Base-by-base conservation (phyloP, 2,113 vertebrate species). In the Zootoca vivipara region DNA sequence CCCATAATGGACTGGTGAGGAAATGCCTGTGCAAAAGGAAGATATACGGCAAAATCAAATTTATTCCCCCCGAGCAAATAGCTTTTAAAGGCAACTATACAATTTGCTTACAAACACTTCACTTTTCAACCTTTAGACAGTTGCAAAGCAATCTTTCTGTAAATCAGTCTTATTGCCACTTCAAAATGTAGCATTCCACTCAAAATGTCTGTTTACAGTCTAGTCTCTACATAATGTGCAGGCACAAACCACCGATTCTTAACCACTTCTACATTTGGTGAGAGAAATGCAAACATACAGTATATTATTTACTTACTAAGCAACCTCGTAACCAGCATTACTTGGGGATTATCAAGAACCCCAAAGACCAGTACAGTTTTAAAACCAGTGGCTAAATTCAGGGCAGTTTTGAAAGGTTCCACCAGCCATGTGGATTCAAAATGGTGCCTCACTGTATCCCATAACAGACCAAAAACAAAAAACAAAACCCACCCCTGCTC, bases 81-180 rank as follows among this genome's bases (percentile, higher is more conserved):
- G 33, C 6, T 7, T 75, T 69, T 72, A 4, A 22, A 82, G 74
- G 35, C 16, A 82, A 73, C 67, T 1, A 33, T 52, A 2, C 0
- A 4, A 78, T 77, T 90, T 89, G 4, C 33, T 90, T 85, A 78
- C 28, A 89, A 84, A 83, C 18, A 64, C 0, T 1, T 84, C 35
- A 5, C 79, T 72, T 26, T 87, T 86, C 79, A 82, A 64, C 8
- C 28, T 89, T 87, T 88, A 73, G 10, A 67, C 77, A 81, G 79
- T 82, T 2, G 56, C 62, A 62, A 35, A 84, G 22, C 82, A 79
- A 64, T 52, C 82, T n/a, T 46, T 74, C 3, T 20, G 82, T 74
- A 80, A 52, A 85, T 72, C 33, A 75, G 24, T 38, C 52, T 75
- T 85, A 75, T 10, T 74, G 33, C 13, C 40, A 83, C 28, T n/a